These are phyloP conservation scores for Cataglyphis livida DNA, from an alignment of 2,888 invertebrate genomes.

Conservation along the genomic window DNA sequence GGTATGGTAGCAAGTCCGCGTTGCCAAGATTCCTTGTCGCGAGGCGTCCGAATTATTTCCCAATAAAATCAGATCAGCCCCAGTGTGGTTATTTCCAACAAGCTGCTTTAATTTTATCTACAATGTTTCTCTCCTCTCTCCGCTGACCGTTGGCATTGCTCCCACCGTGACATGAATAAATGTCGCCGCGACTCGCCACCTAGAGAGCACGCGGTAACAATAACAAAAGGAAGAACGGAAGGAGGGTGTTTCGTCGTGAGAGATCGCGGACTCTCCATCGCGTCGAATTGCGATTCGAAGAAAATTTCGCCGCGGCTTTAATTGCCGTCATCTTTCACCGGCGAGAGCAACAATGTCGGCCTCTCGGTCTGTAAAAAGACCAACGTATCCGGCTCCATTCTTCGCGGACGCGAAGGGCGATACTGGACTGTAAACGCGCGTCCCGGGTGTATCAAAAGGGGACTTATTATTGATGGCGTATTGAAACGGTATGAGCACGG, in stretches of 20 bases:
- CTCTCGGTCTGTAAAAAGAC: slow-evolving; percentile 57
- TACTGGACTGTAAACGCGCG: slow-evolving; percentile 71
- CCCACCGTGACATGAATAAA: slow-evolving; percentile 53
- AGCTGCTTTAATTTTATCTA: slow-evolving; percentile 50
- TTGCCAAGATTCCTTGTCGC: slow-evolving; percentile 52
- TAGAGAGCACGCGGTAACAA: slow-evolving; percentile 43
- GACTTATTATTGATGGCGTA: slow-evolving; percentile 85
- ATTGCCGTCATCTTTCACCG: slow-evolving; percentile 81
- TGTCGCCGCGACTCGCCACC: slow-evolving; percentile 46
- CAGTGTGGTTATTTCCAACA: slow-evolving; percentile 48
- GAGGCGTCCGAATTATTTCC: slow-evolving; percentile 39
- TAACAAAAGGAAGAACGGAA: slow-evolving; percentile 48
- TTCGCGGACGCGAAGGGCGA: slow-evolving; percentile 50
- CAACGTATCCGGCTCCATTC: slow-evolving; percentile 57
- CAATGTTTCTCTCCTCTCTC: slow-evolving; percentile 52
- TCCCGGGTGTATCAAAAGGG: slow-evolving; percentile 70
- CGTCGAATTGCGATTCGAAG: slow-evolving; percentile 69
- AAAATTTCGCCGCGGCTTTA: slow-evolving; percentile 74
- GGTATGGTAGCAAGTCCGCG: slow-evolving; percentile 40
- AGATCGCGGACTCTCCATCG: slow-evolving; percentile 42
- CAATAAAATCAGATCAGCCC: slow-evolving; percentile 51
- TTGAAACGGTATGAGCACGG: slow-evolving; percentile 85
- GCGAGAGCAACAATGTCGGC: slow-evolving; percentile 77
- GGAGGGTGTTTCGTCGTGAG: slow-evolving; percentile 19
- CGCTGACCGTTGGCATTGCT: slow-evolving; percentile 50